A percentile compares a stretch with the other conserved stretches of the same genome.
Evolutionary conservation across 2,888 invertebrate species (phyloP).

Genomic region (Diarsia mendica): DNA sequence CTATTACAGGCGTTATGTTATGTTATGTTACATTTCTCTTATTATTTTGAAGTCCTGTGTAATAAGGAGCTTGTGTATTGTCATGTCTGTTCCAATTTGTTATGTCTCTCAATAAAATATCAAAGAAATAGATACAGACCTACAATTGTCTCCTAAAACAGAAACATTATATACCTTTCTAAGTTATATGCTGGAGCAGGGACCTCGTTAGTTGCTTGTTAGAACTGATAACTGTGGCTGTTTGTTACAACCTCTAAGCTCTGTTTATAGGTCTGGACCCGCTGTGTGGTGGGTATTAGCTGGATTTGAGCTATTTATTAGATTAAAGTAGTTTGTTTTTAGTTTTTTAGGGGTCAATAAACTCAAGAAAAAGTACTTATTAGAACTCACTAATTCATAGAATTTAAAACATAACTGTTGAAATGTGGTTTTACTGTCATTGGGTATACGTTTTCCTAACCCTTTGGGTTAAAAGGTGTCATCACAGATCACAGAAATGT

Average conservation of each 20-base stretch:
- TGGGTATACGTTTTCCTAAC: too few relatives aligned
- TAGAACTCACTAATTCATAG: too few relatives aligned
- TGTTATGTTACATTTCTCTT: too few relatives aligned
- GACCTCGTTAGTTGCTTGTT: slow-evolving; percentile 59
- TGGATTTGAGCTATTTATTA: slow-evolving; percentile 6
- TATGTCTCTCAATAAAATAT: slow-evolving; percentile 24
- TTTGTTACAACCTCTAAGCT: slow-evolving; percentile 13
- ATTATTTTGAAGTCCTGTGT: neutral
- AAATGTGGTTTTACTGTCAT: too few relatives aligned
- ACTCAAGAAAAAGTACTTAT: too few relatives aligned
- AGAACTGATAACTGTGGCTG: slow-evolving; percentile 39
- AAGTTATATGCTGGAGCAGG: slow-evolving; percentile 3
- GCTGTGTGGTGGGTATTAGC: neutral
- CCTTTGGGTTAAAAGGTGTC: too few relatives aligned
- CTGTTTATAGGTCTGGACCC: slow-evolving; percentile 20
- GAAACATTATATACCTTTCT: slow-evolving; percentile 19
- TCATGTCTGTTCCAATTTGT: neutral
- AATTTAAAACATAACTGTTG: too few relatives aligned
- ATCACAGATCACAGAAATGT: too few relatives aligned
- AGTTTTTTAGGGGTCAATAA: too few relatives aligned
- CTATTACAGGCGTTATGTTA: too few relatives aligned
- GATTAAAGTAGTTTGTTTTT: neutral
- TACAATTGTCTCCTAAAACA: slow-evolving; percentile 21
- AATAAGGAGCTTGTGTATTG: neutral
- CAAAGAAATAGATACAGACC: slow-evolving; percentile 12